Evolutionary conservation across 2,888 invertebrate species (phyloP).

Genomic region (Actias luna): DNA sequence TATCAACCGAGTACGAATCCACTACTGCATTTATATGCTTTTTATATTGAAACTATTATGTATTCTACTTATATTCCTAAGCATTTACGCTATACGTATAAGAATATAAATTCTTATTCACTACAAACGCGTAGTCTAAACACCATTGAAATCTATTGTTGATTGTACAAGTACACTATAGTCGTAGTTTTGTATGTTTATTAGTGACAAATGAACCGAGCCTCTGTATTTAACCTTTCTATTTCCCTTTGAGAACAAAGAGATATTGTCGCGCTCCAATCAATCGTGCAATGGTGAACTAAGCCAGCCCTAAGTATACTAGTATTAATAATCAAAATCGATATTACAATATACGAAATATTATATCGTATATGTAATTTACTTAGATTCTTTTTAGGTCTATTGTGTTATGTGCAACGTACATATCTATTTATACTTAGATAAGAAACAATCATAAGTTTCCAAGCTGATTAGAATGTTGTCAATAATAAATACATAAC

Average conservation of each 20-base stretch:
- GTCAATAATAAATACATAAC: conserved; percentile 4
- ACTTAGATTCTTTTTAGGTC: background rate
- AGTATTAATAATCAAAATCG: conserved; percentile 8
- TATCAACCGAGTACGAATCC: conserved; percentile 27
- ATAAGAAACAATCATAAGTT: conserved; percentile 3
- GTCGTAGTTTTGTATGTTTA: conserved; percentile 9
- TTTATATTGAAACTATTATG: conserved; percentile 29
- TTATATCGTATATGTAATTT: background rate
- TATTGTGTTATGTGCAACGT: background rate
- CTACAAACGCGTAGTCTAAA: conserved; percentile 22
- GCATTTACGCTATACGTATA: conserved; percentile 17
- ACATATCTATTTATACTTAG: conserved; percentile 1
- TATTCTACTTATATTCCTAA: conserved; percentile 32
- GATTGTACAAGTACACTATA: conserved; percentile 24
- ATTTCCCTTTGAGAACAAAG: conserved; percentile 37
- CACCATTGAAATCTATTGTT: conserved; percentile 21
- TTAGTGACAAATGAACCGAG: conserved; percentile 17
- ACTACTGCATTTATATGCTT: conserved; percentile 5
- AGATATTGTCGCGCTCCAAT: conserved; percentile 52
- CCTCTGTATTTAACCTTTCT: conserved; percentile 15
- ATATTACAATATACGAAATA: background rate
- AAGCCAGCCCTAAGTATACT: conserved; percentile 29
- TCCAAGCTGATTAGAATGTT: conserved; percentile 11
- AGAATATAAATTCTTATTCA: conserved; percentile 14
- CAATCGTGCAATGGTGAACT: conserved; percentile 55